Evolutionary conservation across 2,888 invertebrate genomes (phyloP).

Genomic region (Tiphia femorata): DNA sequence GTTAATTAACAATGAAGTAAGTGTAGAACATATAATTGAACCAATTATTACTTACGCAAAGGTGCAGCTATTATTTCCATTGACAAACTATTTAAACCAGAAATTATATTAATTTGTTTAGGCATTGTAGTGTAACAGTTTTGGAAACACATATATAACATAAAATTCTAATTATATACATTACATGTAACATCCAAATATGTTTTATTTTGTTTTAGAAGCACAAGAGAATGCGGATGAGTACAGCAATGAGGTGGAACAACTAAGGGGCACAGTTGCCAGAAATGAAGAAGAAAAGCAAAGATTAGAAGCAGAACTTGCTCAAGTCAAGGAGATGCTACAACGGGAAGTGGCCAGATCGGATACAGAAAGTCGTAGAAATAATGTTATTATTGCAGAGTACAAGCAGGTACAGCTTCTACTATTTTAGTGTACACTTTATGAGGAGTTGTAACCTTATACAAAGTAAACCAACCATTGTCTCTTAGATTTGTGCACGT

Average conservation of each 20-base stretch:
- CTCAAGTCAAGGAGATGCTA: constrained; percentile 81
- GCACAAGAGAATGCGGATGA: constrained; percentile 74
- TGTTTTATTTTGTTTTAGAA: constrained; percentile 65
- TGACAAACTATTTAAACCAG: too few species aligned
- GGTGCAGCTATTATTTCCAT: too few species aligned
- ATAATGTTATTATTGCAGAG: constrained; percentile 87
- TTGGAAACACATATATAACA: too few species aligned
- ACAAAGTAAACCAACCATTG: background rate
- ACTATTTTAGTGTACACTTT: constrained; percentile 3
- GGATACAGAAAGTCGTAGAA: constrained; percentile 80
- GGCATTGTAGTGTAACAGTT: too few species aligned
- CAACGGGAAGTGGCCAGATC: constrained; percentile 82
- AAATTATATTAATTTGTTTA: too few species aligned
- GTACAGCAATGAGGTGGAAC: constrained; percentile 73
- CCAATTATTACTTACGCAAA: too few species aligned
- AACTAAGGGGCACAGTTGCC: constrained; percentile 72
- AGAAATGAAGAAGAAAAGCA: constrained; percentile 82
- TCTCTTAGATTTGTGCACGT: constrained; percentile 81
- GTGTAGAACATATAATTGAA: too few species aligned
- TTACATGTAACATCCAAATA: too few species aligned
- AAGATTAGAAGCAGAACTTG: constrained; percentile 77
- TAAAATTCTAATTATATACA: too few species aligned
- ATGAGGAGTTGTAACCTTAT: background rate
- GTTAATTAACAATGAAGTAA: too few species aligned
- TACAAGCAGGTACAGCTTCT: constrained; percentile 80